Evolutionary conservation across 2,113 vertebrate genomes (phyloP).

Genomic region (Xerus inauris): DNA sequence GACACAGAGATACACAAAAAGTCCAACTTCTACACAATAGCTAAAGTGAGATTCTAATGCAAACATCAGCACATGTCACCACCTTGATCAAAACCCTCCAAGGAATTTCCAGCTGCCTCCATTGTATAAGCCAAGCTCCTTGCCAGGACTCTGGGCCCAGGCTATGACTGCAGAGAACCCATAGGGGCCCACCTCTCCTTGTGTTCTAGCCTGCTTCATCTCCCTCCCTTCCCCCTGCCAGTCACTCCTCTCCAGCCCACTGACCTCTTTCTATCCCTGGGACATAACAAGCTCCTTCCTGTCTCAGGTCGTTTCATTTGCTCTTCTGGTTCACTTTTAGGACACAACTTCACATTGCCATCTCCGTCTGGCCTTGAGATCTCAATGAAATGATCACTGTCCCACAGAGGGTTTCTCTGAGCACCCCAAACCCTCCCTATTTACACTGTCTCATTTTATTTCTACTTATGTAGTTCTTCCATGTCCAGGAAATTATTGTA

Average conservation of each 20-base stretch:
- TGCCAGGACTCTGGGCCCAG: not conserved
- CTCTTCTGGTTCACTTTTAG: not conserved
- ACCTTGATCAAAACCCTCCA: not conserved
- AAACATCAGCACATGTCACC: not conserved
- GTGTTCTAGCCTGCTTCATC: not conserved
- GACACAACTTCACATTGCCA: not conserved
- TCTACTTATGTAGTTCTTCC: not conserved
- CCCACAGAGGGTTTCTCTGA: too few relatives aligned
- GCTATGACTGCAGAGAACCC: not conserved
- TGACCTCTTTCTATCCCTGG: not conserved
- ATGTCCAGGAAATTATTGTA: not conserved
- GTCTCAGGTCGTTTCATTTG: not conserved
- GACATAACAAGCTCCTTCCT: not conserved
- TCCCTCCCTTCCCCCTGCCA: not conserved
- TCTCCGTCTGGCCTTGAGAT: not conserved
- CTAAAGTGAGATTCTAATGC: not conserved
- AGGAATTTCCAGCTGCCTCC: not conserved
- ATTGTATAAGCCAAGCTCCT: not conserved
- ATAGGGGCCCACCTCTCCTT: rapidly evolving
- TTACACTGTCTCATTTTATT: not conserved
- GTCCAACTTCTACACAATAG: not conserved
- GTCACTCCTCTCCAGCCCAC: not conserved
- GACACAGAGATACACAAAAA: not conserved
- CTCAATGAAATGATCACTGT: not conserved
- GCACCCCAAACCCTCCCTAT: not conserved